Evolutionary conservation across 2,113 vertebrate genomes (phyloP).

Genomic region (Cephalopholis sonnerati): DNA sequence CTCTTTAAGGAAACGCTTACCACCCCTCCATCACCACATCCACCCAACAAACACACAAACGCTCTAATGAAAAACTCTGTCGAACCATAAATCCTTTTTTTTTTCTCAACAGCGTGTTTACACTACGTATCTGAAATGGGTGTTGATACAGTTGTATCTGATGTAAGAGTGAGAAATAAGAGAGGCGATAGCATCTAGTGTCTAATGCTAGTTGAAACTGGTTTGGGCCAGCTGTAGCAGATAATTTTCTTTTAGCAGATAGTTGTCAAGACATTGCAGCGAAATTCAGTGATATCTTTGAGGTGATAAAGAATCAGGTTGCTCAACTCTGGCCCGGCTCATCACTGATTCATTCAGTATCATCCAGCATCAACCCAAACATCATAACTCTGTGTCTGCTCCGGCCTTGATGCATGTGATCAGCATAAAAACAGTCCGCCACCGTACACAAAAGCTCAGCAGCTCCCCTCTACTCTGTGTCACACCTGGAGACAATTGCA

Average conservation of each 20-base stretch:
- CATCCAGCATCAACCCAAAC: conserved; percentile 51
- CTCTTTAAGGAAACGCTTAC: conserved; percentile 12
- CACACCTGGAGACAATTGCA: conserved; percentile 13
- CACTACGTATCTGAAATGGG: conserved; percentile 2
- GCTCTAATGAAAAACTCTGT: conserved; percentile 1
- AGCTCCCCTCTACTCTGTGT: neutral
- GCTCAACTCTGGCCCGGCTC: conserved; percentile 42
- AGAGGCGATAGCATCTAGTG: conserved; percentile 22
- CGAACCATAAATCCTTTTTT: neutral
- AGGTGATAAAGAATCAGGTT: conserved; percentile 42
- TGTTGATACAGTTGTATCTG: conserved; percentile 55
- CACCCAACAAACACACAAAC: neutral
- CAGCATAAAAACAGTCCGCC: conserved; percentile 42
- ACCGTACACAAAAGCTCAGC: conserved; percentile 13
- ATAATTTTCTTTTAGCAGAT: conserved; percentile 18
- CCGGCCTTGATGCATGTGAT: conserved; percentile 44
- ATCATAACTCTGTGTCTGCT: conserved; percentile 55
- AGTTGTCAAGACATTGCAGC: conserved; percentile 24
- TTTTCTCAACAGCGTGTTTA: conserved; percentile 30
- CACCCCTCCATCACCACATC: neutral
- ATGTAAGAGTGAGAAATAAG: conserved; percentile 64
- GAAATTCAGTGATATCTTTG: conserved; percentile 30
- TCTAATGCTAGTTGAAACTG: conserved; percentile 45
- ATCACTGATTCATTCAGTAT: conserved; percentile 65
- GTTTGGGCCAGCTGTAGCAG: conserved; percentile 33